Percentiles rank a stretch among this genome's conserved stretches.
phyloP scores from a whole-genome alignment of 1,140 invertebrate species.

The Philopotamus ludificatus region DNA sequence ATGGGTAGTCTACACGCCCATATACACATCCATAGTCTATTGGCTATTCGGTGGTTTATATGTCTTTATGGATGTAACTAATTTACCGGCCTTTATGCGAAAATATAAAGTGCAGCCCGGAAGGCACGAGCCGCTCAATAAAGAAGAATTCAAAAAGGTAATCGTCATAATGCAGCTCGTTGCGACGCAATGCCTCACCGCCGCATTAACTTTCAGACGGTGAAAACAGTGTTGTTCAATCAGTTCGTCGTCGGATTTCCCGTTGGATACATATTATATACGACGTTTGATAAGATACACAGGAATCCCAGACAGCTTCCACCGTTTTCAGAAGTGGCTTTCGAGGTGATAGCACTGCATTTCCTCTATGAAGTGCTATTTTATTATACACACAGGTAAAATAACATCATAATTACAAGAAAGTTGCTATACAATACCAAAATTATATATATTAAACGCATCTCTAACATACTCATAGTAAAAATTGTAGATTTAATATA shows the following conservation, averaged over 20 bases:
- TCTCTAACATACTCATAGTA: no score
- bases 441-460: no score
- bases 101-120: slow-evolving; percentile 39
- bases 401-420: no score
- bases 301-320: no score
- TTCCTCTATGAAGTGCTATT: no score
- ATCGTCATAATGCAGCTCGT: no score
- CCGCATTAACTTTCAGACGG: slow-evolving; percentile 53
- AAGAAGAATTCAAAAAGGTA: slow-evolving; percentile 3
- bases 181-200: background rate
- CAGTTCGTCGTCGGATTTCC: slow-evolving; percentile 72
- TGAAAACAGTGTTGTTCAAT: slow-evolving; percentile 75
- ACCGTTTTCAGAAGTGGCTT: no score
- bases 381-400: no score
- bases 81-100: slow-evolving; percentile 33
- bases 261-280: slow-evolving; percentile 62
- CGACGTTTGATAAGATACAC: no score
- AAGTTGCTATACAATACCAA: no score
- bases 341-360: no score
- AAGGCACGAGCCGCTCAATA: slow-evolving; percentile 36
- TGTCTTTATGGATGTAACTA: slow-evolving; percentile 27
- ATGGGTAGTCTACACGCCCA: slow-evolving; percentile 30
- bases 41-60: slow-evolving; percentile 35
- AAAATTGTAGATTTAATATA: no score
- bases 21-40: slow-evolving; percentile 24